Percentiles rank a stretch among this genome's conserved stretches.
These are phyloP conservation scores for Trachelus tabidus DNA, from an alignment of 2,888 invertebrate genomes.

Conservation along the genomic window DNA sequence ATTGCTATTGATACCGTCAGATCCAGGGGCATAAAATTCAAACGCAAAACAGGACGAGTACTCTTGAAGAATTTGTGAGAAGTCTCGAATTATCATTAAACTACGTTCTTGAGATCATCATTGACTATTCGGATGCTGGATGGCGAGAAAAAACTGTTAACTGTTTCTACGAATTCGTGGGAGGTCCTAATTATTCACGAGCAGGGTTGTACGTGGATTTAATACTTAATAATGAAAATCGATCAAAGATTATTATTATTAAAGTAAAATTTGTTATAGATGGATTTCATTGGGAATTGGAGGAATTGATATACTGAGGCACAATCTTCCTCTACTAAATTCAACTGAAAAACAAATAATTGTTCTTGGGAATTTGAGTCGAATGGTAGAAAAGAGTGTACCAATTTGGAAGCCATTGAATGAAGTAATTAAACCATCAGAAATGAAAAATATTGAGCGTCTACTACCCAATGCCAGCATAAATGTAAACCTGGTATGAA, in stretches of 20 bases:
- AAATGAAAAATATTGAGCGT: conserved; percentile 30
- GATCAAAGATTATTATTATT: not conserved
- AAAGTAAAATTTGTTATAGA: not conserved
- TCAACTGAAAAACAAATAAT: not conserved
- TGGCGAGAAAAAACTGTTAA: conserved; percentile 32
- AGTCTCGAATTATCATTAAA: conserved; percentile 41
- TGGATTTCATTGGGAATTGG: not conserved
- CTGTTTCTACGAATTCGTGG: conserved; percentile 45
- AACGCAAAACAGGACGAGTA: conserved; percentile 27
- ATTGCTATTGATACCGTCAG: not conserved
- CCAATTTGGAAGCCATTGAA: conserved; percentile 53
- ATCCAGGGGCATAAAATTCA: not conserved
- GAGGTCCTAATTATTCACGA: conserved; percentile 40
- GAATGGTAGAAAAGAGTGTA: conserved; percentile 42
- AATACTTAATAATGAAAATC: not conserved
- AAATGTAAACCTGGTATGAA: conserved; percentile 51
- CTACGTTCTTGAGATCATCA: conserved; percentile 48
- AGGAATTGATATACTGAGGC: not conserved
- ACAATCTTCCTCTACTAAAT: not conserved
- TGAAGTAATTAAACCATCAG: conserved; percentile 40
- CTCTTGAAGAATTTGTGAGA: conserved; percentile 35
- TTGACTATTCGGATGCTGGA: conserved; percentile 46
- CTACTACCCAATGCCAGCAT: conserved; percentile 51
- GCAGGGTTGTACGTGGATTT: conserved; percentile 44
- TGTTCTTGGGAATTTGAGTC: conserved; percentile 37